Evolutionary conservation across 2,113 vertebrate species (phyloP), one percentile per base, ranked within the genome.

Genomic region (Erpornis zantholeuca): DNA sequence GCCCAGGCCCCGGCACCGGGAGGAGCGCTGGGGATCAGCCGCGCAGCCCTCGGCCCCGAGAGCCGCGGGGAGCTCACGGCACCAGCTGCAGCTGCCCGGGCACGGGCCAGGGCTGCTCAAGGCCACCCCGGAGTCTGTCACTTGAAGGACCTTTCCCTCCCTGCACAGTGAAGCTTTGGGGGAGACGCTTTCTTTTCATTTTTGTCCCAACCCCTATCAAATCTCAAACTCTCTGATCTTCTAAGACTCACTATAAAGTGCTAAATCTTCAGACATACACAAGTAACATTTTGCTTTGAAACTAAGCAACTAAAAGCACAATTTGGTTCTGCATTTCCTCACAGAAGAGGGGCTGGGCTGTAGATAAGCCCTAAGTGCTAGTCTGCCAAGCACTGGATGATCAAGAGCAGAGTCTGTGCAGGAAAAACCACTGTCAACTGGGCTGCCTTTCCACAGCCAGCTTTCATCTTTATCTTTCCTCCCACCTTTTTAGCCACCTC

Each of bases 261-360:
- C 78, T 63, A 25, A 63, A 78, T 59, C 92, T 82, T 89, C 88
- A 81, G 31, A 86, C 56, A 16, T 29, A 45, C 65, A 36, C 42
- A 21, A 92, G 50, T n/a, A 92, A 76, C 22, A 20, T 81, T 95
- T 94, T 88, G 36, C 89, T 96, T 94, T 95, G 91, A 90, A 94
- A 91, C 40, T 24, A 88, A 81, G 91, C 87, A 86, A 92, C 87
- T 94, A 82, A 77, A 87, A 91, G 78, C 75, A 71, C 64, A 10
- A 6, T 49, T 82, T 77, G 63, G 56, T 82, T 76, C 90, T 65
- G 40, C 24, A 44, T 66, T 85, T 95, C 80, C 85, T 89, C 86
- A 15, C 3, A 7, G 83, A 63, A 70, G 66, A 70, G 0, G 14
- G 23, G 69, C 72, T 4, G 7, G 38, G 73, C 29, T 23, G 7